A percentile compares a stretch with the other conserved stretches of the same genome.
Evolutionary conservation across 1,140 invertebrate genomes (phyloP).

Genomic region (Pemphigus obesinymphae): DNA sequence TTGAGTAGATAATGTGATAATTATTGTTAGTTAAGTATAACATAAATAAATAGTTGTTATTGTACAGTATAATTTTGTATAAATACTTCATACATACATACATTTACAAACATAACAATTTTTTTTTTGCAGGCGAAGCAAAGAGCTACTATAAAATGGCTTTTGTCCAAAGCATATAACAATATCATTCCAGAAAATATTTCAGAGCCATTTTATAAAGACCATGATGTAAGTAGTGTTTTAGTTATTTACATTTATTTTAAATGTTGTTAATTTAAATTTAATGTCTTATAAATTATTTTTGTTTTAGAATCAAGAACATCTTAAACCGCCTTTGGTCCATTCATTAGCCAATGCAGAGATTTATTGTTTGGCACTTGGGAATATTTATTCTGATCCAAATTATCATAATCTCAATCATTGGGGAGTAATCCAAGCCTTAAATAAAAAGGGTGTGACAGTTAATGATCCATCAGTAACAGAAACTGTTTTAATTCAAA

Average conservation of each 20-base stretch:
- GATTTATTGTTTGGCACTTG: constrained; percentile 89
- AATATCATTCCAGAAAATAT: constrained; percentile 91
- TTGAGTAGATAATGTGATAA: no score
- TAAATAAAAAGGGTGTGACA: constrained; percentile 86
- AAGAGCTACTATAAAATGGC: constrained; percentile 93
- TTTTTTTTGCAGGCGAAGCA: constrained; percentile 85
- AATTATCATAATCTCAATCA: constrained; percentile 93
- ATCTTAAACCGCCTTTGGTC: constrained; percentile 88
- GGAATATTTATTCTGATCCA: constrained; percentile 94
- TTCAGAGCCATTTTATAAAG: constrained; percentile 88
- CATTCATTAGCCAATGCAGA: constrained; percentile 90
- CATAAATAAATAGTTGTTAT: no score
- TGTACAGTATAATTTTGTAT: no score
- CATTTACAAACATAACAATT: no score
- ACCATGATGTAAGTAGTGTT: constrained; percentile 50
- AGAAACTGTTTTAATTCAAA: constrained; percentile 93
- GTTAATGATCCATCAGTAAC: constrained; percentile 83
- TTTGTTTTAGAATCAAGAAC: constrained; percentile 77
- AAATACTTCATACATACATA: no score
- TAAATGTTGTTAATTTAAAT: neutral
- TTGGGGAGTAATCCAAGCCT: constrained; percentile 85
- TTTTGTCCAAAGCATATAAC: constrained; percentile 93
- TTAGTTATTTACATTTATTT: neutral
- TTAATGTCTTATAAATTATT: constrained; percentile 9
- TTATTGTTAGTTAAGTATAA: no score